phyloP scores from a whole-genome alignment of 2,797 vertebrate genomes.

The Gallirallus australis region DNA sequence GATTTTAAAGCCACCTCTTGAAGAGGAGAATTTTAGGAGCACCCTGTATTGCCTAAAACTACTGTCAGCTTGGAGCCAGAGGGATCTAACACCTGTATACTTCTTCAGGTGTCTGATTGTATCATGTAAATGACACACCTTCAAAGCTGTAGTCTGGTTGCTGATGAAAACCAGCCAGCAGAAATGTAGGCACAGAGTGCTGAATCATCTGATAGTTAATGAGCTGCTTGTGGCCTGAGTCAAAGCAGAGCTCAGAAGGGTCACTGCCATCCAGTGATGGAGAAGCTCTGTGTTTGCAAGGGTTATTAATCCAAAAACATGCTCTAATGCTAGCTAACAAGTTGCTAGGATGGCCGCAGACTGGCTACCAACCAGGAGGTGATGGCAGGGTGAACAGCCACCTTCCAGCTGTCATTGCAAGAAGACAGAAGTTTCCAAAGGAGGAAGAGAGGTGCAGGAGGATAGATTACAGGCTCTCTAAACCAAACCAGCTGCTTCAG shows the following conservation, averaged over 20 bases:
- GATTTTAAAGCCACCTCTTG: not conserved
- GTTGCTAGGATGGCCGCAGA: not conserved
- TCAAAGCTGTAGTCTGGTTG: slow-evolving; percentile 38
- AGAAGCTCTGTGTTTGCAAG: not conserved
- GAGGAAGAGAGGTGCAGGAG: not conserved
- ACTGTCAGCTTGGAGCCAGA: not conserved
- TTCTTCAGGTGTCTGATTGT: slow-evolving; percentile 41
- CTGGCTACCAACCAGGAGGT: not conserved
- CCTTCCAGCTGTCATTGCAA: not conserved
- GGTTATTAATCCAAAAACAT: not conserved
- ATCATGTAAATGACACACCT: slow-evolving; percentile 25
- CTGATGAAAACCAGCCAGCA: slow-evolving; percentile 42
- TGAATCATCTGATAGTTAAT: slow-evolving; percentile 56
- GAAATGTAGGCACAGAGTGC: slow-evolving; percentile 7
- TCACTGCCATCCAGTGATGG: not conserved
- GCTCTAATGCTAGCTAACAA: fast-evolving
- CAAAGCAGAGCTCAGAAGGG: slow-evolving; percentile 24
- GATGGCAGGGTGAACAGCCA: not conserved
- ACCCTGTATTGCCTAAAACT: not conserved
- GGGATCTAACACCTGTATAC: slow-evolving; percentile 16
- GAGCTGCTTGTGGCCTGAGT: slow-evolving; percentile 37
- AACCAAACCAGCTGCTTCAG: not conserved
- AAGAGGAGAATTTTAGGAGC: not conserved
- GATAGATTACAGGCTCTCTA: not conserved
- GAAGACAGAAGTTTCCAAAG: not conserved